Evolutionary conservation across 2,113 vertebrate species (phyloP).

Genomic region (Phrynocephalus versicolor): DNA sequence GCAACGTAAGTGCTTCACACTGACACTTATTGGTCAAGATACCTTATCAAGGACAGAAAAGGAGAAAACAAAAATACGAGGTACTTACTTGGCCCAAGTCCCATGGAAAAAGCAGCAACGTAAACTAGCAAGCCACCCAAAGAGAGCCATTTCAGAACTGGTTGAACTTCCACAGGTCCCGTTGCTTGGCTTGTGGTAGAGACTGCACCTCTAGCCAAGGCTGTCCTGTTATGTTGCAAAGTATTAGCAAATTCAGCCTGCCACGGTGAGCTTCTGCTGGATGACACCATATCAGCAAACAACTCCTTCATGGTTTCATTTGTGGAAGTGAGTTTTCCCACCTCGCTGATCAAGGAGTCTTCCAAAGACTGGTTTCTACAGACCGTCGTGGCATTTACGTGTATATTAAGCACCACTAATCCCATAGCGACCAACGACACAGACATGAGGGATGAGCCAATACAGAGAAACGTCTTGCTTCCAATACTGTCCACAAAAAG

Average conservation of each 20-base stretch:
- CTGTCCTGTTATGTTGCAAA: constrained; percentile 38
- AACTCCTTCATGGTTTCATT: constrained; percentile 67
- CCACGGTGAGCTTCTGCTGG: constrained; percentile 41
- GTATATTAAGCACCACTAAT: constrained; percentile 82
- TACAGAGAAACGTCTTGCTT: constrained; percentile 88
- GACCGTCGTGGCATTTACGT: constrained; percentile 81
- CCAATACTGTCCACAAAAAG: constrained; percentile 90
- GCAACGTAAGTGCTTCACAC: neutral
- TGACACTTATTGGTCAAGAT: neutral
- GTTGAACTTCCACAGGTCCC: constrained; percentile 64
- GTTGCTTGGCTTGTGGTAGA: constrained; percentile 35
- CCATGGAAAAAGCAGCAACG: constrained; percentile 91
- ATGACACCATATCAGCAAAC: constrained; percentile 41
- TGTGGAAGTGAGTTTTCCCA: constrained; percentile 57
- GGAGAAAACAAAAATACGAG: constrained; percentile 24
- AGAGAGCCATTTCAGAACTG: constrained; percentile 87
- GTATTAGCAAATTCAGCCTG: constrained; percentile 26
- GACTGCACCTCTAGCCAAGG: constrained; percentile 38
- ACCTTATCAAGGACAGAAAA: constrained; percentile 7
- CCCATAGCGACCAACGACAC: constrained; percentile 84
- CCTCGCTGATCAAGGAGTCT: constrained; percentile 50
- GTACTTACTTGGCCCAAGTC: constrained; percentile 95
- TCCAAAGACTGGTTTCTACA: constrained; percentile 80
- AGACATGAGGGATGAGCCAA: constrained; percentile 88
- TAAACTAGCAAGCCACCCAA: constrained; percentile 89